phyloP scores from a whole-genome alignment of 2,113 vertebrate species.

The Neofelis nebulosa region DNA sequence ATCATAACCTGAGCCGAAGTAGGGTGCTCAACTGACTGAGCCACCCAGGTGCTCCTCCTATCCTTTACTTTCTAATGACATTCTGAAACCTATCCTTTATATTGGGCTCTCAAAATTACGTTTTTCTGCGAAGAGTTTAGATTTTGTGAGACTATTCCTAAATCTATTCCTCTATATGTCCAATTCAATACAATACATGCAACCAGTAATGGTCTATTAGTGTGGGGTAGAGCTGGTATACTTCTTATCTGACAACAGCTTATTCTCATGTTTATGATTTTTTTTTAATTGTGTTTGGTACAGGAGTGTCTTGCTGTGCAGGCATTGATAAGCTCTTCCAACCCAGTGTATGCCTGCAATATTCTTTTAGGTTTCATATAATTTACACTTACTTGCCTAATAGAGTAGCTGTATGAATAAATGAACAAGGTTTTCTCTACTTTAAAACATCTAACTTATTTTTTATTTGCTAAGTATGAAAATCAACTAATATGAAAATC shows the following conservation, averaged over 20 bases:
- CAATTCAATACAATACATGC: neutral
- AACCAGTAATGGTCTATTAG: neutral
- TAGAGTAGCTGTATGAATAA: neutral
- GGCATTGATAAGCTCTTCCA: neutral
- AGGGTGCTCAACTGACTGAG: no score
- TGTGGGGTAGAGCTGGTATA: neutral
- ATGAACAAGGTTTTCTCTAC: neutral
- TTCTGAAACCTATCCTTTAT: neutral
- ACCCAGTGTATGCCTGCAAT: neutral
- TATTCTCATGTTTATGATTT: neutral
- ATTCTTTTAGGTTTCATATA: neutral
- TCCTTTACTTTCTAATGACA: neutral
- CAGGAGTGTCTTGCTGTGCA: neutral
- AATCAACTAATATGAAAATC: neutral
- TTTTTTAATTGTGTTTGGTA: neutral
- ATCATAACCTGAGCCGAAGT: no score
- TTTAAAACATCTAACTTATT: neutral
- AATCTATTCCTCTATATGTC: neutral
- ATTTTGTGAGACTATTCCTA: neutral
- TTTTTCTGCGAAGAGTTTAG: neutral
- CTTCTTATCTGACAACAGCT: neutral
- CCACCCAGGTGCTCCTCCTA: no score
- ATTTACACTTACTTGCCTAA: neutral
- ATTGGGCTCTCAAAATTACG: neutral
- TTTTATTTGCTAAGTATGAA: neutral